Evolutionary conservation across 2,113 vertebrate genomes (phyloP).

Genomic region (Hylia prasina): DNA sequence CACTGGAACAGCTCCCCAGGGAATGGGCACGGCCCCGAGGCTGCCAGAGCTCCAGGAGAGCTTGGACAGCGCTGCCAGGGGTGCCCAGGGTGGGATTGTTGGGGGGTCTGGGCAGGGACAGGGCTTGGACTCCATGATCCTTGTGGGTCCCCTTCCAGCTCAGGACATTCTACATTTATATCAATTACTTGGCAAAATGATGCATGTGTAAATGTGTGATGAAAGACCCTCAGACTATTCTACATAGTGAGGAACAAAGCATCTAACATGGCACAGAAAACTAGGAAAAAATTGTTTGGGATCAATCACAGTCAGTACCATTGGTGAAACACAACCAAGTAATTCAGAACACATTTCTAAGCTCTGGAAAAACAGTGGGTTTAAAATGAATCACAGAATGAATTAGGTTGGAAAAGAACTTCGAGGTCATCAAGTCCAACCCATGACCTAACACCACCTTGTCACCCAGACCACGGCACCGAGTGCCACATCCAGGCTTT

Average conservation of each 20-base stretch:
- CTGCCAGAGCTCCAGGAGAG: not conserved
- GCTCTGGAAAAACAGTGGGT: not conserved
- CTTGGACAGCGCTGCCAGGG: not conserved
- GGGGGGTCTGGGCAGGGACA: not conserved
- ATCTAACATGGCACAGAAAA: rapidly evolving
- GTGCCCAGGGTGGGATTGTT: not conserved
- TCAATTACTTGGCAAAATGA: not conserved
- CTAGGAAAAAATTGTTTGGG: not conserved
- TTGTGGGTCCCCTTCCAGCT: too few species aligned
- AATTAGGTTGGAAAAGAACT: not conserved
- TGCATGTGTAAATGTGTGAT: not conserved
- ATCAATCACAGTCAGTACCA: not conserved
- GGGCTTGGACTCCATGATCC: rapidly evolving
- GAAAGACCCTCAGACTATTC: not conserved
- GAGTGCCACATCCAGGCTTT: not conserved
- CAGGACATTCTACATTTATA: not conserved
- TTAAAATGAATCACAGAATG: not conserved
- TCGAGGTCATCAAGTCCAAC: not conserved
- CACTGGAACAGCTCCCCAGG: not conserved
- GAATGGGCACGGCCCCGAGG: not conserved
- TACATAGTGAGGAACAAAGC: not conserved
- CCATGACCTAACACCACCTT: too few species aligned
- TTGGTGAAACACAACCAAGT: not conserved
- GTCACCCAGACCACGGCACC: not conserved
- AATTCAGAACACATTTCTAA: not conserved